Base-by-base conservation (phyloP, 2,113 vertebrate genomes). In the Nymphicus hollandicus region DNA sequence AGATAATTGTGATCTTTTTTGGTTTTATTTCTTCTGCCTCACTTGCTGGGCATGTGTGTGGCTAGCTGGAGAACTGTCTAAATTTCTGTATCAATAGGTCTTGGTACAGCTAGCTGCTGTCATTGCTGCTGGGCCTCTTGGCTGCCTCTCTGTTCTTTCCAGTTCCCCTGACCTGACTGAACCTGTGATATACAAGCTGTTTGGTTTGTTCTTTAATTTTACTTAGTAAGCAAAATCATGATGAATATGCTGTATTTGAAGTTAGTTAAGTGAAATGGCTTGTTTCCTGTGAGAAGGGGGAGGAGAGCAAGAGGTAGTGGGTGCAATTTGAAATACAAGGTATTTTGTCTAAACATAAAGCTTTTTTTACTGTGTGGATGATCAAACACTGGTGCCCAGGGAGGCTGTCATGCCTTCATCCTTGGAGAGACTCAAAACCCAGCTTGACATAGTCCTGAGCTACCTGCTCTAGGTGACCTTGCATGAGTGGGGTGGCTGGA, bases 81-180 rank as follows among this genome's bases (percentile, higher is more conserved):
- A 11, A 12, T 17, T 69, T 72, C 71, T 66, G 1, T 27, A 20
- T 5, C 10, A n/a, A 9, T 17, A 52, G 18, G 55, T 77, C 41
- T 63, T 31, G 35, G 23, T 47, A 29, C 20, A 74, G 43, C 35
- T n/a, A 43, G 27, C 47, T 91, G 43, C 69, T 53, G 37, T 46
- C 18, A 61, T 22, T 0, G 0, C 27, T 87, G 10, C 27, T 41
- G 12, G 41, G 22, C 24, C 49, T 61, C 49, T 61, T 58, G n/a
- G n/a, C 46, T 84, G 20, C 29, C n/a, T 92, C 41, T 70, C 50
- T 47, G 11, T 24, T 23, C 23, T 61, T 82, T 22, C 10, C 61
- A 37, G 50, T 53, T 61, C 23, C 27, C 29, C 29, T 52, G 16
- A 22, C 29, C 43, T 50, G 49, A 55, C 28, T 64, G 50, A 82